A percentile compares a stretch with the other conserved stretches of the same genome.
These are phyloP conservation scores for Aphaenogaster floridana DNA, from an alignment of 1,140 invertebrate genomes.

Conservation along the genomic window DNA sequence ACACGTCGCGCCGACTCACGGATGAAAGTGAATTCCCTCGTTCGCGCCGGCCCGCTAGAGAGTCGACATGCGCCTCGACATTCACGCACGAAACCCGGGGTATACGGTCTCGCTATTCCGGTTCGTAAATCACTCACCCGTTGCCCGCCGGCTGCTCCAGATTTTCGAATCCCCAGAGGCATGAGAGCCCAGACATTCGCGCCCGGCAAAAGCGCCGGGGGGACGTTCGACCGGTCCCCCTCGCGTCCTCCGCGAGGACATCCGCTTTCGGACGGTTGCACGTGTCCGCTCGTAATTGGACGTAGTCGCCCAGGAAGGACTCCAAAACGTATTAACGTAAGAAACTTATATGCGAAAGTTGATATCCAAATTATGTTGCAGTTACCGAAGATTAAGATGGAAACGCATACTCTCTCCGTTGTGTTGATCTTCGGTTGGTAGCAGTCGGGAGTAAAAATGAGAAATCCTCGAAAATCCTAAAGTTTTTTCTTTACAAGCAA, in stretches of 20 bases:
- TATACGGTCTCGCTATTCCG: conserved; percentile 41
- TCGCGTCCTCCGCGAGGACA: not conserved
- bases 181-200: not conserved
- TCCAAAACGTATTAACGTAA: not conserved
- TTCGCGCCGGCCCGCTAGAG: conserved; percentile 26
- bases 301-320: not conserved
- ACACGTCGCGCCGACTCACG: conserved; percentile 19
- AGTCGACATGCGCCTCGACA: not conserved
- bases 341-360: too few species aligned
- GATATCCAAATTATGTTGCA: too few species aligned
- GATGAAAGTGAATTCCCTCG: conserved; percentile 73
- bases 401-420: too few species aligned
- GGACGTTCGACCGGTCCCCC: conserved; percentile 8
- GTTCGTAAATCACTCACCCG: conserved; percentile 65
- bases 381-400: too few species aligned
- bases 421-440: too few species aligned
- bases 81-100: conserved; percentile 5
- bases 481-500: not conserved
- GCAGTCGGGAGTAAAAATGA: not conserved
- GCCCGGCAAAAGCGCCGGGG: not conserved
- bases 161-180: conserved; percentile 45
- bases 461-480: not conserved
- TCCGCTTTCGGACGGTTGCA: not conserved
- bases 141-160: conserved; percentile 53
- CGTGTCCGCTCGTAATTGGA: not conserved